A percentile compares a stretch with the other conserved stretches of the same genome.
Conservation (phyloP, 2,113 vertebrate genomes). For the Chlorodrepanis virens region DNA sequence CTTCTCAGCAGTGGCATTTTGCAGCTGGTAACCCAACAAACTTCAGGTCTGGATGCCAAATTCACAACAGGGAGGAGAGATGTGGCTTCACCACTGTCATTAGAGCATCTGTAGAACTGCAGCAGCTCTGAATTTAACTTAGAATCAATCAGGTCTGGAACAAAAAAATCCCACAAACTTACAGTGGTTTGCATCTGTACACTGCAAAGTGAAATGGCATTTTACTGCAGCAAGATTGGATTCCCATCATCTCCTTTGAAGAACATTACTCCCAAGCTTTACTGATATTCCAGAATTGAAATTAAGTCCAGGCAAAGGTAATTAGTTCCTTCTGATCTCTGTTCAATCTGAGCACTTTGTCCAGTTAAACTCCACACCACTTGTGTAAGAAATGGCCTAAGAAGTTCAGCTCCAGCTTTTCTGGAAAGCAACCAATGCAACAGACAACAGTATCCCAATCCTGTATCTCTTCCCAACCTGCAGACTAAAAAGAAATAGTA, state of each 20-base stretch:
- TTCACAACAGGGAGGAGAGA: background rate
- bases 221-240: background rate
- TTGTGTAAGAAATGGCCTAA: background rate
- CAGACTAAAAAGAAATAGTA: background rate
- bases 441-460: background rate
- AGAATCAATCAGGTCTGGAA: background rate
- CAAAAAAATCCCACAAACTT: background rate
- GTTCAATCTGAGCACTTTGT: background rate
- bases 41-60: background rate
- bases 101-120: accelerated
- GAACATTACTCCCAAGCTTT: background rate
- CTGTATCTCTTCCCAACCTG: background rate
- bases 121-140: background rate
- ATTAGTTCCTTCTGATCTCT: background rate
- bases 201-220: background rate
- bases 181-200: background rate
- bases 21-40: background rate
- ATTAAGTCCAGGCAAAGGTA: background rate
- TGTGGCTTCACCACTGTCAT: background rate
- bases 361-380: background rate
- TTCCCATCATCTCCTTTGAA: background rate
- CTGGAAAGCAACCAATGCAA: background rate
- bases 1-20: background rate
- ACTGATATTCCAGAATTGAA: background rate
- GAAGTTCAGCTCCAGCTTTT: background rate